Base-by-base conservation (phyloP, 2,888 invertebrate species). In the Hypena proboscidalis region DNA sequence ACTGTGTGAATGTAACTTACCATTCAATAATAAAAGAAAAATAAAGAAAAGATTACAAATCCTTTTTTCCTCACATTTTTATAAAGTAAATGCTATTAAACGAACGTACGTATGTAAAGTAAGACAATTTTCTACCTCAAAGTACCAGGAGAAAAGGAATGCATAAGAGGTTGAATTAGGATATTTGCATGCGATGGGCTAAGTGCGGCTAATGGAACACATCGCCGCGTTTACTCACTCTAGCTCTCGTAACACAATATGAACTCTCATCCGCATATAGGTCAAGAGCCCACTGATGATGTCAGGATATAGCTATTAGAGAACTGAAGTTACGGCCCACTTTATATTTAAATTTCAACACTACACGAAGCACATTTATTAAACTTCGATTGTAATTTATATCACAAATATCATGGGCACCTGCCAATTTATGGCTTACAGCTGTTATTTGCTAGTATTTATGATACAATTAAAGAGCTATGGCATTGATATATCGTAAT, bases 201-300 rank as follows among this genome's bases (percentile, higher is more conserved):
- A 65, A 75, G 69, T 68, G 69, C 53, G 56, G 41, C 67, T 78
- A 77, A 78, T 78, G 75, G 75, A 64, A 60, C 69, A 64, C 57
- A 70, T 74, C 67, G 67, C 62, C 50, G 48, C 60, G 69, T 73
- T 75, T 77, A 68, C 79, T 69, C 57, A 67, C 68, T 60, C 48
- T 63, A 63, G 52, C 67, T 69, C 76, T 77, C 71, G 74, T 74
- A 77, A 75, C 52, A 74, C 63, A 76, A 80, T 79, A 75, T 71
- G 67, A 62, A 67, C 70, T 54, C 57, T 70, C 66, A 44, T 66
- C 59, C 53, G 61, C 42, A 77, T 72, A 48, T 74, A 48, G 82
- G 80, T 79, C 79, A 76, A 80, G 81, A 62, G 61, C 40, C 48
- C 49, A 58, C 58, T 62, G 59, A 67, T 77, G 76, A 73, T 68